Evolutionary conservation across 1,140 invertebrate genomes (phyloP), one percentile per base, ranked within the genome.

Genomic region (Cotesia glomerata): DNA sequence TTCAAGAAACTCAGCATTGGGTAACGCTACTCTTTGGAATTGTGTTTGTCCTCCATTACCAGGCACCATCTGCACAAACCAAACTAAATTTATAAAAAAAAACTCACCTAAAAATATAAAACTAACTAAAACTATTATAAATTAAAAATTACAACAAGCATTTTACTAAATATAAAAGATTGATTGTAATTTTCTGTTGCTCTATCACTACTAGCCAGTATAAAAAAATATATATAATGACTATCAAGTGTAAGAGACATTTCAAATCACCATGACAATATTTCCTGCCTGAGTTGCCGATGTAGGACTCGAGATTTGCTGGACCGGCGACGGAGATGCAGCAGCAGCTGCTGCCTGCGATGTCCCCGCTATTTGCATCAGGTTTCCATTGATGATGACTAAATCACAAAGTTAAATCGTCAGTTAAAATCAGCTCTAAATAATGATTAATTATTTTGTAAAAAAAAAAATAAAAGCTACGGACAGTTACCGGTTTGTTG

Each of bases 1-100:
- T 86, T 97, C 95, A 13, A 96, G 88, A 69, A 95, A 88, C 84
- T 95, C 95, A 0, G 92, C 90, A 74, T 81, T 88, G 61, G 89
- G 90, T 69, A 91, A 87, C 71, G 90, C 92, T 68, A 93, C 89
- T 78, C 92, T 85, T 81, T 92, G 91, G 63, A 91, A 89, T 76
- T 90, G 90, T 45, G 79, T 78, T 73, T 82, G 85, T 67, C 86
- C 88, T 72, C 90, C 90, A 63, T 88, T 88, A 71, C 90, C 89
- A 69, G 91, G 91, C 34, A 93, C 89, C 89, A 93, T 91, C 91
- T 92, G 71, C 13, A 69, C 51, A 13, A 36, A 69, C 2, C 0
- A 59, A 16, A 59, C 11, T 11, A 58, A 69, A 14, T 75, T 26
- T 26, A 13, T 36, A 11, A 62, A n/a, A n/a, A 56, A n/a, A 7